These are phyloP conservation scores for Clarias batrachus DNA, from an alignment of 2,113 vertebrate genomes.

Conservation along the genomic window DNA sequence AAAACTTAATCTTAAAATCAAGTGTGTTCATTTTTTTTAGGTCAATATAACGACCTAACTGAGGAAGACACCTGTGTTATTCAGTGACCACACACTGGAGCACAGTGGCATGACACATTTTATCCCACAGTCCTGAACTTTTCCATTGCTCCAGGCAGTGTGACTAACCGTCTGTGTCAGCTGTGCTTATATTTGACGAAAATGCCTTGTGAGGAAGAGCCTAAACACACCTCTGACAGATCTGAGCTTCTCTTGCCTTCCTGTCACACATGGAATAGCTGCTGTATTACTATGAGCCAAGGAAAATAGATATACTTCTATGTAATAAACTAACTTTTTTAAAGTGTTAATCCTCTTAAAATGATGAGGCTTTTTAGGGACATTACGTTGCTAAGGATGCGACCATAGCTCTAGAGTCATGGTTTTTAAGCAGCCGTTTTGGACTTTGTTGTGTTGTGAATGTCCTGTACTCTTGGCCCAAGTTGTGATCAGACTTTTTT, in stretches of 20 bases:
- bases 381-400: neutral
- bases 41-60: neutral
- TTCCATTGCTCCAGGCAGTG: neutral
- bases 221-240: conserved; percentile 37
- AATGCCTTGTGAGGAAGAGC: conserved; percentile 39
- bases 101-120: neutral
- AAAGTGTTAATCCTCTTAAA: neutral
- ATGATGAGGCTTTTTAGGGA: neutral
- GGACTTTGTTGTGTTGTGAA: neutral
- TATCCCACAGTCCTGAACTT: conserved; percentile 1
- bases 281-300: neutral
- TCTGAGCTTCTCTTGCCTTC: conserved; percentile 15
- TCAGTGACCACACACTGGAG: neutral
- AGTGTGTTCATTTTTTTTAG: neutral
- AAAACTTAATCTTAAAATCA: neutral
- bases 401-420: neutral
- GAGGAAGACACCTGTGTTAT: neutral
- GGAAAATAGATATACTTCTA: neutral
- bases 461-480: neutral
- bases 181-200: conserved; percentile 22
- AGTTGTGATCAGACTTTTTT: neutral
- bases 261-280: neutral
- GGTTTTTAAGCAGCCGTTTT: neutral
- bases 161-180: conserved; percentile 40
- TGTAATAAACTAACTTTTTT: neutral